Conservation (phyloP, 2,113 vertebrate species). For the Eidolon helvum region DNA sequence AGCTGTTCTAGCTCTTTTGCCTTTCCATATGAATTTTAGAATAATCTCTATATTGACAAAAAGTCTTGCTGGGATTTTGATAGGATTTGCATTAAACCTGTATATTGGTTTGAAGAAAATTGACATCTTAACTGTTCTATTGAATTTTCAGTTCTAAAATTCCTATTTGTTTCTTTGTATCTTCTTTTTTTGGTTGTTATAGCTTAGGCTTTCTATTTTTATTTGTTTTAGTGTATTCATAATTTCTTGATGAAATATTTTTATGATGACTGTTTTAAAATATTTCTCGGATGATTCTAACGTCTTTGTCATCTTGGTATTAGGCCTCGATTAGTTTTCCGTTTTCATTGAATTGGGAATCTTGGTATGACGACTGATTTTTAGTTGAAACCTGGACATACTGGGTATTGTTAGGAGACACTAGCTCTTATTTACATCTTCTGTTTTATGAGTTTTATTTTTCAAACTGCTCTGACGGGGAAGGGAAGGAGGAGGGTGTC, state of each 20-base stretch:
- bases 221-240: neutral
- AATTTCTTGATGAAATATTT: neutral
- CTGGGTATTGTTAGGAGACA: neutral
- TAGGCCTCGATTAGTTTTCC: neutral
- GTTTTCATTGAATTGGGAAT: neutral
- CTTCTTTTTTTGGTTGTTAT: neutral
- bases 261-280: neutral
- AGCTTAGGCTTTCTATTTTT: neutral
- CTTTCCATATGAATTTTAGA: neutral
- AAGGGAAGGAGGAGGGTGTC: neutral
- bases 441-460: neutral
- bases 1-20: neutral
- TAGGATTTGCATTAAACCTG: neutral
- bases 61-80: neutral
- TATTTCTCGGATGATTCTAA: neutral
- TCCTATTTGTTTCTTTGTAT: neutral
- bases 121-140: neutral
- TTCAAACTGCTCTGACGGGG: neutral
- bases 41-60: neutral
- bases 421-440: neutral
- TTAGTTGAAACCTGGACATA: neutral
- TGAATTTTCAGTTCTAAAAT: neutral
- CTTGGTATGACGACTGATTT: neutral
- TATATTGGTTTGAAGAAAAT: neutral
- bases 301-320: neutral